Conservation (phyloP, 2,113 vertebrate genomes). For the Hystrix cristata region DNA sequence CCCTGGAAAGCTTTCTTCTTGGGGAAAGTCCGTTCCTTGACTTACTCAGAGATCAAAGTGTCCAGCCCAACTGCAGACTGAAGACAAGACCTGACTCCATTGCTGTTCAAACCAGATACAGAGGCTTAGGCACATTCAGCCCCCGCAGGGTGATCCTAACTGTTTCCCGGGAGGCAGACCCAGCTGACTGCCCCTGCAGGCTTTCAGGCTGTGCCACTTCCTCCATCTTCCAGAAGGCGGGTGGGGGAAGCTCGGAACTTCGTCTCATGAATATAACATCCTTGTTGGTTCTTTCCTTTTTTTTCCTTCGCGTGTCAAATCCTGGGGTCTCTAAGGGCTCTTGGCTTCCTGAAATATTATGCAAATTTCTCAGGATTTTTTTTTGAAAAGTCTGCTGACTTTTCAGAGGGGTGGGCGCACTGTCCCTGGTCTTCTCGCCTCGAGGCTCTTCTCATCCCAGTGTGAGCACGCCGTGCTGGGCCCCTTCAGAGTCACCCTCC, state of each 20-base stretch:
- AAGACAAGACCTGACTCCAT: background rate
- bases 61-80: background rate
- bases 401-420: background rate
- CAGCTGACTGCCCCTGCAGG: background rate
- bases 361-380: background rate
- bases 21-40: conserved; percentile 5
- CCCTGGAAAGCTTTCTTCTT: background rate
- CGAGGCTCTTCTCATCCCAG: background rate
- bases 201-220: background rate
- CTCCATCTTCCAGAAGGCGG: background rate
- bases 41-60: conserved; percentile 55
- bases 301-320: background rate
- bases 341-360: background rate
- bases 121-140: conserved; percentile 7
- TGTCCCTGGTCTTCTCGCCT: background rate
- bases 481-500: background rate
- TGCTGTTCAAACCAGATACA: conserved; percentile 2
- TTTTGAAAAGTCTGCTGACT: background rate
- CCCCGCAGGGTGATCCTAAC: conserved; percentile 20
- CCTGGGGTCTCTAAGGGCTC: background rate
- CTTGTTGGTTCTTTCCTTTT: background rate
- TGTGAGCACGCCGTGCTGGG: background rate
- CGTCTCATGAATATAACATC: background rate
- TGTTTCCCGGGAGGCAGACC: background rate
- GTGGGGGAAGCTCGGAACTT: background rate